These are phyloP conservation scores for Lucilia sericata DNA, from an alignment of 1,140 invertebrate genomes.

Conservation along the genomic window DNA sequence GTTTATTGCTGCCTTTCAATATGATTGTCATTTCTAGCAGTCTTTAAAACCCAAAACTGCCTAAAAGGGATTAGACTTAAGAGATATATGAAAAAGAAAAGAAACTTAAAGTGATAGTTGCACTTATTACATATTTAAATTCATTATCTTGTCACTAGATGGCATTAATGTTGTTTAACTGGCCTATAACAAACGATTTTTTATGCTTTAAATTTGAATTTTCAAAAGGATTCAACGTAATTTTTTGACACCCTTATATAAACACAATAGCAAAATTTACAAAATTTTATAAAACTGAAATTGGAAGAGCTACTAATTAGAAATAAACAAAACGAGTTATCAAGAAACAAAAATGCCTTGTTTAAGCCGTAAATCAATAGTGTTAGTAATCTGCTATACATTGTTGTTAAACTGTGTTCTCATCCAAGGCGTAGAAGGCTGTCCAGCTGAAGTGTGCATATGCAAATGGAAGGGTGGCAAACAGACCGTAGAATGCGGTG, in stretches of 20 bases:
- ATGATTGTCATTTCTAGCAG: neutral
- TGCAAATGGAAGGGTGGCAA: constrained; percentile 95
- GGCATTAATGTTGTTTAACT: neutral
- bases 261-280: neutral
- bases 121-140: neutral
- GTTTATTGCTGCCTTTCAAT: neutral
- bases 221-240: neutral
- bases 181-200: neutral
- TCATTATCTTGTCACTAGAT: constrained; percentile 8
- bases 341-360: neutral
- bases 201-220: neutral
- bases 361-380: neutral
- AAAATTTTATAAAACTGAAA: neutral
- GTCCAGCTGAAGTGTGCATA: constrained; percentile 78
- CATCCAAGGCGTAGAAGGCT: constrained; percentile 61
- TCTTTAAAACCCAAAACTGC: neutral
- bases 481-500: constrained; percentile 87
- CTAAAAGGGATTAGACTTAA: constrained; percentile 9
- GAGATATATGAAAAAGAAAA: neutral
- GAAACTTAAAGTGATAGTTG: neutral
- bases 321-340: neutral
- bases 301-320: neutral
- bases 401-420: neutral
- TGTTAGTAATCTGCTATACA: neutral
- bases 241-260: neutral